Evolutionary conservation across 2,888 invertebrate genomes (phyloP).

Genomic region (Polietes domitor): DNA sequence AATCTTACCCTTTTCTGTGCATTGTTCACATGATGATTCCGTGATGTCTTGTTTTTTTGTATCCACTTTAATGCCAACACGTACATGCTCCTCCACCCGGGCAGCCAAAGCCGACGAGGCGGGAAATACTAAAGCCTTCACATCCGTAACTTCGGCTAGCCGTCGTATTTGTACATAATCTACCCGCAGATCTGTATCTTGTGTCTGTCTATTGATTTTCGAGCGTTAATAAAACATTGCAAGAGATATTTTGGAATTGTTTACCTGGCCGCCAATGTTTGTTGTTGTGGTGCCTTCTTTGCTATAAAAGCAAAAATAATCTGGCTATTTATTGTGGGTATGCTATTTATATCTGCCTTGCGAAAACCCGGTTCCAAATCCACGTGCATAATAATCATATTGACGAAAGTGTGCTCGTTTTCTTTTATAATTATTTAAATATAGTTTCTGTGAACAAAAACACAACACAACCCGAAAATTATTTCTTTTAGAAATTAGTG

Average conservation of each 20-base stretch:
- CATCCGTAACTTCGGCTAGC: conserved; percentile 71
- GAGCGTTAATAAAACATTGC: too few relatives aligned
- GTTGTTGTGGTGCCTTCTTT: conserved; percentile 58
- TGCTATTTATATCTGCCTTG: conserved; percentile 76
- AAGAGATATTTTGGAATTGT: background rate
- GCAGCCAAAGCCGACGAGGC: conserved; percentile 70
- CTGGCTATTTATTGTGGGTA: conserved; percentile 75
- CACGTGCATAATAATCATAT: conserved; percentile 70
- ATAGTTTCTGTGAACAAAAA: background rate
- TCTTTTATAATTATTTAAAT: conserved; percentile 16
- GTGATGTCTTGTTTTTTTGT: conserved; percentile 71
- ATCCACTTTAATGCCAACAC: conserved; percentile 73
- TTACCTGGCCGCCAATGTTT: conserved; percentile 22
- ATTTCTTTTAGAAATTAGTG: conserved; percentile 15
- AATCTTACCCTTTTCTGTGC: conserved; percentile 70
- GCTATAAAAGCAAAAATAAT: conserved; percentile 77
- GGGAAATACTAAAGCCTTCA: conserved; percentile 76
- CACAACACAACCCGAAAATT: conserved; percentile 19
- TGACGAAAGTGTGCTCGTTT: background rate
- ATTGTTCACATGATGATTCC: conserved; percentile 74
- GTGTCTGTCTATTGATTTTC: conserved; percentile 60
- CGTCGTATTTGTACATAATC: conserved; percentile 78
- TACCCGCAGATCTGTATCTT: conserved; percentile 73
- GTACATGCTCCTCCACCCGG: conserved; percentile 71
- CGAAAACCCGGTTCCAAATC: conserved; percentile 78